phyloP scores from a whole-genome alignment of 2,888 invertebrate genomes.

The Rhodophaea formosa region DNA sequence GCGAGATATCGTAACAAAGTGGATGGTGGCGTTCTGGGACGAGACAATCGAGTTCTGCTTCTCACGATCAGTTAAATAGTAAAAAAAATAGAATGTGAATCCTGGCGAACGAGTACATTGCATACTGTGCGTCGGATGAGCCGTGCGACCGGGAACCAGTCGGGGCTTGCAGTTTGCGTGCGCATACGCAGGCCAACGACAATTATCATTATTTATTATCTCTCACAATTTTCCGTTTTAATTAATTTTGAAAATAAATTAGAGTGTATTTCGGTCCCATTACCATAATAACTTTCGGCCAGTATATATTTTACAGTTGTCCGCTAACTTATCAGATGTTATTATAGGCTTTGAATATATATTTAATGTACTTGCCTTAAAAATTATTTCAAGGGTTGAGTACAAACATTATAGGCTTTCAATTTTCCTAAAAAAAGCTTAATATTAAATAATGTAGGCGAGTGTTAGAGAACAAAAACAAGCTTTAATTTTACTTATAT shows the following conservation, averaged over 20 bases:
- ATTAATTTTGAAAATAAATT: not conserved
- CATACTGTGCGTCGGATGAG: constrained; percentile 48
- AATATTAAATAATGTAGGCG: too few relatives aligned
- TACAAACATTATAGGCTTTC: too few relatives aligned
- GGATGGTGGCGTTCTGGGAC: constrained; percentile 33
- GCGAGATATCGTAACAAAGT: constrained; percentile 42
- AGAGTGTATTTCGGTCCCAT: not conserved
- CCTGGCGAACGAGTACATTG: constrained; percentile 46
- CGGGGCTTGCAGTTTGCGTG: constrained; percentile 31
- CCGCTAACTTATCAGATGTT: too few relatives aligned
- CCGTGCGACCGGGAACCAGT: constrained; percentile 64
- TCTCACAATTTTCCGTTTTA: constrained; percentile 10
- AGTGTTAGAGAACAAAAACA: too few relatives aligned
- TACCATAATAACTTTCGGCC: not conserved
- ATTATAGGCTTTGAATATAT: too few relatives aligned
- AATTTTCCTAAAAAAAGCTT: too few relatives aligned
- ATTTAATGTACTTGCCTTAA: too few relatives aligned
- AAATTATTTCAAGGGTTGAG: too few relatives aligned
- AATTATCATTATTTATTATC: constrained; percentile 8
- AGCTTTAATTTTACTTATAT: too few relatives aligned
- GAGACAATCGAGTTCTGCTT: constrained; percentile 59
- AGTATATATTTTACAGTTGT: too few relatives aligned
- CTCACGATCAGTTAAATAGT: constrained; percentile 66
- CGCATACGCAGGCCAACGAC: constrained; percentile 30
- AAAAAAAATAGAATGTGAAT: constrained; percentile 63